These are phyloP conservation scores for Thomomys bottae DNA, from an alignment of 2,113 vertebrate species.

Conservation along the genomic window DNA sequence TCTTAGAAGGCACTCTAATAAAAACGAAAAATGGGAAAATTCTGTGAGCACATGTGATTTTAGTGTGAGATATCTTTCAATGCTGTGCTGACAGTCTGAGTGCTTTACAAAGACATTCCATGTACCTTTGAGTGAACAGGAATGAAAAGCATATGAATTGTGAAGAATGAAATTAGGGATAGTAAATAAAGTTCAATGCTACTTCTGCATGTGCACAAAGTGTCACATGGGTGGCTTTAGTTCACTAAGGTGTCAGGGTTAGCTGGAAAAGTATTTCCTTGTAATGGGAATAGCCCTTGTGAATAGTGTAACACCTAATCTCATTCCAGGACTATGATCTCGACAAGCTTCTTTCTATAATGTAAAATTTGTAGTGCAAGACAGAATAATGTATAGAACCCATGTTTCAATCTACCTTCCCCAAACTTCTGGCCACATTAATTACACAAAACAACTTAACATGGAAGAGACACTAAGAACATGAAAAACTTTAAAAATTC, in stretches of 20 bases:
- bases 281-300: background rate
- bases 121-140: slow-evolving; percentile 36
- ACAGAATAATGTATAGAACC: background rate
- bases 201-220: background rate
- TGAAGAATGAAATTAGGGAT: slow-evolving; percentile 11
- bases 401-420: background rate
- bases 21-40: slow-evolving; percentile 49
- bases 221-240: background rate
- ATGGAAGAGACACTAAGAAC: background rate
- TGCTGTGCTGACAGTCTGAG: slow-evolving; percentile 59
- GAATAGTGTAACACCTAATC: background rate
- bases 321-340: background rate
- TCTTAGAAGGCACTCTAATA: slow-evolving; percentile 53
- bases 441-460: background rate
- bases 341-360: background rate
- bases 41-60: slow-evolving; percentile 58
- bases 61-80: slow-evolving; percentile 28
- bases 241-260: background rate
- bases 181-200: background rate
- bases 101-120: slow-evolving; percentile 4
- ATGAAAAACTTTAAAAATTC: background rate
- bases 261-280: background rate
- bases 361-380: slow-evolving; percentile 9
- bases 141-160: slow-evolving; percentile 16
- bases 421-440: background rate